Evolutionary conservation across 2,888 invertebrate genomes (phyloP).

Genomic region (Lepidochitona cinerea): DNA sequence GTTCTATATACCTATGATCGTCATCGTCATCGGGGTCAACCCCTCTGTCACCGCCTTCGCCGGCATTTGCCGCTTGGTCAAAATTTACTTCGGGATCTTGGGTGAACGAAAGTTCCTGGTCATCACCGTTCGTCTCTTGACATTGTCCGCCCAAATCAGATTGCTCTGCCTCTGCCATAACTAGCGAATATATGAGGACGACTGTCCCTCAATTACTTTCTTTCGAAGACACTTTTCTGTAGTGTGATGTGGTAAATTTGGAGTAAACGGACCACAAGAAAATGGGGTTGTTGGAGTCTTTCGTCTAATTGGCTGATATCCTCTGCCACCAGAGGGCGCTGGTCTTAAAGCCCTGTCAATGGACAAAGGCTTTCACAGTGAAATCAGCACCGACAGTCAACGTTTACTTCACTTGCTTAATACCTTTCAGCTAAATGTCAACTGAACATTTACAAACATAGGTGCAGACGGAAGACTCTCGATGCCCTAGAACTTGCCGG

Average conservation of each 20-base stretch:
- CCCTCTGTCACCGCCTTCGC: constrained; percentile 4
- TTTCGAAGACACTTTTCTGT: not conserved
- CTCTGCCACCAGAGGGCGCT: not conserved
- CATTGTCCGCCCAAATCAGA: not conserved
- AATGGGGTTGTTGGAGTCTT: not conserved
- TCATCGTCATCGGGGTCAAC: constrained; percentile 31
- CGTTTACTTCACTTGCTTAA: too few species aligned
- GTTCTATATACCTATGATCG: constrained; percentile 30
- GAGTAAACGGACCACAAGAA: not conserved
- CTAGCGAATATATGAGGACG: not conserved
- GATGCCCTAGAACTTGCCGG: too few species aligned
- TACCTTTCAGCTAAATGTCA: too few species aligned
- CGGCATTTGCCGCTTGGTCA: constrained; percentile 17
- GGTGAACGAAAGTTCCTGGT: not conserved
- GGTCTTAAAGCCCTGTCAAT: not conserved
- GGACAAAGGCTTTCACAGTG: too few species aligned
- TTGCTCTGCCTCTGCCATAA: not conserved
- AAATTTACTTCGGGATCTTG: not conserved
- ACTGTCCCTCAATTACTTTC: too few species aligned
- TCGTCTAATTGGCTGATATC: not conserved
- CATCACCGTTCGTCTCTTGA: not conserved
- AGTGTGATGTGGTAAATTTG: not conserved
- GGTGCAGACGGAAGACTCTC: too few species aligned
- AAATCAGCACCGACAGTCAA: too few species aligned
- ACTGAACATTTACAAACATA: too few species aligned